Percentiles rank a stretch among this genome's conserved stretches.
These are phyloP conservation scores for Cephus spinipes DNA, from an alignment of 2,888 invertebrate species.

Conservation along the genomic window DNA sequence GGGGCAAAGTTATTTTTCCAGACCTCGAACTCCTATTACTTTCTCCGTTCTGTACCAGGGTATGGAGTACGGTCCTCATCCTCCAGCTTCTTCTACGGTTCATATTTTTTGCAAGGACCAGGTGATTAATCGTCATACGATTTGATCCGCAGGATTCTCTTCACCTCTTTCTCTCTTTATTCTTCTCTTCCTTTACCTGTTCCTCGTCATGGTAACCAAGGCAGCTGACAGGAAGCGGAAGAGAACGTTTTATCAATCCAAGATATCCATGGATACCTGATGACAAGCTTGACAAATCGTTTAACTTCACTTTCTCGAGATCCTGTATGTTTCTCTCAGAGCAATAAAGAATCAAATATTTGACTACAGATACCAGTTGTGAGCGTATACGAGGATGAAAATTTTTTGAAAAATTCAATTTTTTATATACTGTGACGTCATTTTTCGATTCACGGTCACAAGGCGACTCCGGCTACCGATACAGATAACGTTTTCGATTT, in stretches of 20 bases:
- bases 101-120: neutral
- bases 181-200: neutral
- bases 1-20: constrained; percentile 5
- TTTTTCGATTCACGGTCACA: no score
- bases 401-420: neutral
- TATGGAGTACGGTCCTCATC: neutral
- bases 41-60: neutral
- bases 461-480: no score
- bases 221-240: neutral
- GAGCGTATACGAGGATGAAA: neutral
- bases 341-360: neutral
- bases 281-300: constrained; percentile 36
- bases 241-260: constrained; percentile 27
- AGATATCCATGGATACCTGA: constrained; percentile 27
- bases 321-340: neutral
- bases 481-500: no score
- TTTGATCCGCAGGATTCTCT: neutral
- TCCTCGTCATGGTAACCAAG: neutral
- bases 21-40: neutral
- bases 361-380: neutral
- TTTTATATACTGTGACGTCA: no score
- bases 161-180: neutral
- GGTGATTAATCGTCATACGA: neutral
- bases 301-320: constrained; percentile 21
- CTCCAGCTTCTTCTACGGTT: neutral